Base-by-base conservation (phyloP, 1,140 invertebrate species). In the Zaprionus camerounensis region DNA sequence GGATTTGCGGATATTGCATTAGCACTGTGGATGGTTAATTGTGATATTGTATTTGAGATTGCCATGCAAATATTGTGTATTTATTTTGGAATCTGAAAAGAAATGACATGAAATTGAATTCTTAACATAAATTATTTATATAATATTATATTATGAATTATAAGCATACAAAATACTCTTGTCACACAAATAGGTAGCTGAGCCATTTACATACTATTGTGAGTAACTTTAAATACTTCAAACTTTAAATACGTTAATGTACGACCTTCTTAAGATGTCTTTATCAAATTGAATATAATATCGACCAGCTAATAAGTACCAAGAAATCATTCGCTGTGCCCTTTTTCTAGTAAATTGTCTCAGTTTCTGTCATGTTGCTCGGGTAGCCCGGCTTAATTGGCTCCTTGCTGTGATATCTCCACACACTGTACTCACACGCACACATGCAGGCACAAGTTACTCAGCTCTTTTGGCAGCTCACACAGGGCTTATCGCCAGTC, bases 391-490 rank as follows among this genome's bases (percentile, higher is more conserved):
- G 6, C 15, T 68, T 73, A 68, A 68, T 73, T 68, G 41, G 51
- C 67, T 70, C 24, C 72, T 64, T 57, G 73, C 67, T 71, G 73
- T 17, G 72, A 49, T 63, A 41, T 41, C 28, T 57, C n/a, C 41
- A 57, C 12, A n/a, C 55, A 28, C 5, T 41, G 49, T 44, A 15
- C 3, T 28, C 11, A 6, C 24, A 31, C 17, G 7, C 28, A 31
- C 15, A 55, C 17, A n/a, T 4, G 17, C 22, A 26, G 31, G 3
- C 20, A 62, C 70, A 26, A 26, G 53, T 51, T 66, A 58, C 51
- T 72, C 70, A 73, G 64, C 49, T 73, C 36, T 46, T 61, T 59
- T 56, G 49, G 46, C 41, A 61, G 64, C 55, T 53, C 13, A n/a
- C 41, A 17, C 38, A 57, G 36, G 51, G 36, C 28, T 71, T 66